Evolutionary conservation across 1,140 invertebrate species (phyloP).

Genomic region (Temnothorax curvispinosus): DNA sequence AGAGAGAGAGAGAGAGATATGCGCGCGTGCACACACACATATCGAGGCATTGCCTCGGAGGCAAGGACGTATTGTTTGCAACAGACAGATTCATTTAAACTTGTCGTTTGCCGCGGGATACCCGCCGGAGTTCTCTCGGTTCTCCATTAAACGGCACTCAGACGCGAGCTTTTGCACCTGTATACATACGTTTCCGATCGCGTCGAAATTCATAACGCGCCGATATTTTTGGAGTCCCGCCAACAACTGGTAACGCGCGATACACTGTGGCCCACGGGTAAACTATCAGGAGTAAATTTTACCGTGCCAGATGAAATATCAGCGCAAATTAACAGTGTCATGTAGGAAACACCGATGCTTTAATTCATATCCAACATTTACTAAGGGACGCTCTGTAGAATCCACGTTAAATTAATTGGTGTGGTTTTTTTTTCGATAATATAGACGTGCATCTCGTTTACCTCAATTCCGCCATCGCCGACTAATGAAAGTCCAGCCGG

Average conservation of each 20-base stretch:
- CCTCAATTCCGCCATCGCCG: background rate
- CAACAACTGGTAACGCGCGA: background rate
- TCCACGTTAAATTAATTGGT: background rate
- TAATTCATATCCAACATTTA: background rate
- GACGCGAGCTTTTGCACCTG: constrained; percentile 46
- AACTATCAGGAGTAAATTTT: background rate
- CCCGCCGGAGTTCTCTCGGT: background rate
- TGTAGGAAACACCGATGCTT: background rate
- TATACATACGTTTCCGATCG: background rate
- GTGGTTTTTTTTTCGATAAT: background rate
- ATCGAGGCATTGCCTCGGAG: background rate
- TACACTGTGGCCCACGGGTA: background rate
- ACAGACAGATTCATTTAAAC: constrained; percentile 81
- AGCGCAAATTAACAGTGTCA: background rate
- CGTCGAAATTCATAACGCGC: constrained; percentile 35
- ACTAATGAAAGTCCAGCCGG: background rate
- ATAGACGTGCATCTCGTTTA: background rate
- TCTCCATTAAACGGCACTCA: constrained; percentile 62
- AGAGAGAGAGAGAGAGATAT: background rate
- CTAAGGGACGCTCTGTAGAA: background rate
- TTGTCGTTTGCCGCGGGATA: constrained; percentile 65
- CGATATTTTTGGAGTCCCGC: constrained; percentile 35
- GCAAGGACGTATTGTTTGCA: constrained; percentile 73
- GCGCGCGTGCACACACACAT: background rate
- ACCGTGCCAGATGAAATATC: background rate